Evolutionary conservation across 2,797 vertebrate species (phyloP), one percentile per base, ranked within the genome.

Genomic region (Brachyalestes nurse): DNA sequence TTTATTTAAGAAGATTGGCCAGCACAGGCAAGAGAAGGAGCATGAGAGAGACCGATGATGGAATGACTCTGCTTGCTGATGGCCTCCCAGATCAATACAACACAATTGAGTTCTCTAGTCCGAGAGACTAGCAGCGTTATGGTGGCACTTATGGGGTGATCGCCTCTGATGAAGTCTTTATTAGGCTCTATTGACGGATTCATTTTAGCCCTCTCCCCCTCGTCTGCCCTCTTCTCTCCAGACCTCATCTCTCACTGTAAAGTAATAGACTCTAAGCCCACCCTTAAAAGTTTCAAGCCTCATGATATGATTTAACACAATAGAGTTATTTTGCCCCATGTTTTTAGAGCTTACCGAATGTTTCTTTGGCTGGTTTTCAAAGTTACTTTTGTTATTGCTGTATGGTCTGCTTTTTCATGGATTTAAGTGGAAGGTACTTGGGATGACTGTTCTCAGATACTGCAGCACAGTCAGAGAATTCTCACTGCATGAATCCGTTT

Each of bases 21-120:
- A 75, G 83, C 86, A 66, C 55, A 62, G 82, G 42, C 6, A n/a
- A 40, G 74, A 60, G 60, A 40, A 34, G 55, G 62, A 47, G 84
- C 72, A 83, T 28, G 75, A 45, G 75, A 1, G 60, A 79, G 66
- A 14, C 71, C 23, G 21, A 16, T 84, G 84, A 87, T 85, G 85
- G 77, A 88, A 81, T 86, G 83, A 84, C 85, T 23, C 77, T 82
- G 88, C 89, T 90, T 90, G 86, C 89, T 83, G 88, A 91, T 89
- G 91, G 90, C 88, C 90, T 64, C 84, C 77, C 72, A 51, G 91
- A 94, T 95, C 94, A 91, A 93, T 94, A 93, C 84, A 79, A 88
- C 88, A 92, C 93, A 93, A 94, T 93, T 93, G 91, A 93, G 91
- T 93, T 94, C 91, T 94, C 88, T 90, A 92, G 90, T 92, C 90